Evolutionary conservation across 2,113 vertebrate species (phyloP), one percentile per base, ranked within the genome.

Genomic region (Machaerirhynchus nigripectus): DNA sequence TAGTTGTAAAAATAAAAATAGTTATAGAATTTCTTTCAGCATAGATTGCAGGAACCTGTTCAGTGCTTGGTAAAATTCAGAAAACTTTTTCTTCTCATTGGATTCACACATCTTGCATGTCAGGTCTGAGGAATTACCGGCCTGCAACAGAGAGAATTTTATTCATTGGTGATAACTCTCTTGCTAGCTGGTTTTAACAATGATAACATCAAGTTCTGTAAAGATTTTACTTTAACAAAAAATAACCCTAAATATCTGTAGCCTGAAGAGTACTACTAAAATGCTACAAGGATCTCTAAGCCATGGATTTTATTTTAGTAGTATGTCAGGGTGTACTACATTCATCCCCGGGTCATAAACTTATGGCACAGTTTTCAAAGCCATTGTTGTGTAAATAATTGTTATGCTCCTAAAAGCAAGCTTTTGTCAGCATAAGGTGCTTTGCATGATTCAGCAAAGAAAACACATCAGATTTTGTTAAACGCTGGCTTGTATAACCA

Each of bases 21-120:
- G 84, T 98, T 97, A 97, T 69, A 87, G 92, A 94, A 50, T 92
- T 97, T 15, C 84, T 28, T 79, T 97, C 83, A 30, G 35, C 91
- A 96, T 53, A 64, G 28, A 93, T 44, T 4, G 73, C 46, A 97
- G 63, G 21, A 97, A 49, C 16, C 15, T 77, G 22, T 1, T 77
- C 53, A 97, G 49, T 26, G 78, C 52, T 13, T 27, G 6, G 23
- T 27, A 81, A 90, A 98, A 96, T 13, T 2, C 42, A 86, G 89
- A 14, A 46, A 87, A 85, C 16, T 24, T 7, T 17, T 81, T 81
- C 91, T 49, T 27, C 3, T 39, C 18, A 1, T 89, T 21, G 30
- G 24, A 71, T 93, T 96, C 89, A 56, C 96, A 96, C 8, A 2
- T 68, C 39, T 90, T 91, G 70, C 96, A 97, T 49, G 12, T 61